Base-by-base conservation (phyloP, 2,888 invertebrate genomes). In the Branchipolynoe longqiensis region DNA sequence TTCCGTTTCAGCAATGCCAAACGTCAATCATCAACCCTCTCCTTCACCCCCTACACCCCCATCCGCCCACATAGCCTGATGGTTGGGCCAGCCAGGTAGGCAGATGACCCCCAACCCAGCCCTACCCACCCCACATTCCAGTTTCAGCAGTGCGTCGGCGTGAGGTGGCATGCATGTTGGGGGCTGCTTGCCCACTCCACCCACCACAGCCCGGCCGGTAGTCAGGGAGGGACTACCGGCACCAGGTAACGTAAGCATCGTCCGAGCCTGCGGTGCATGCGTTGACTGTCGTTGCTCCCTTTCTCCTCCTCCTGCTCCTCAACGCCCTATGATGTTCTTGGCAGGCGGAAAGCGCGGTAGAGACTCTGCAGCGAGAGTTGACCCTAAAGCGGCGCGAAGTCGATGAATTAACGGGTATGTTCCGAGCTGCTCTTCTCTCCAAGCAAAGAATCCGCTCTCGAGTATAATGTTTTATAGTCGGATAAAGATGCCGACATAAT, bases 341-440 rank as follows among this genome's bases (percentile, higher is more conserved):
- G 58, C 83, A 83, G 83, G 84, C 74, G 14, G 84, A 84, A 22
- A 33, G 41, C 38, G 40, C 36, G 56, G 41, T 74, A 56, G 84
- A 84, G 33, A 38, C 73, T 33, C 58, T 84, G 12, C 56, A 48
- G 38, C 54, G 84, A 78, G 74, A 84, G 59, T 73, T 84, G 48
- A 56, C 56, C 31, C 28, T 84, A 41, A 73, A 58, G 40, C 59
- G 48, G 59, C 54, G 40, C 38, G 84, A 84, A 40, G 38, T 78
- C 36, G 84, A 84, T 48, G 74, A 58, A 25, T 40, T 41, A 78
- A 62, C 41, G 84, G 84, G 84, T 84, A 84, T 78, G 84, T 84
- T 74, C 28, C 48, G 48, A 48, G 28, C 48, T 41, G 78, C 40
- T 33, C 2, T 73, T n/a, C n/a, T n/a, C n/a, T n/a, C n/a, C n/a